phyloP scores from a whole-genome alignment of 2,797 vertebrate species.

The Poecilia velifera region DNA sequence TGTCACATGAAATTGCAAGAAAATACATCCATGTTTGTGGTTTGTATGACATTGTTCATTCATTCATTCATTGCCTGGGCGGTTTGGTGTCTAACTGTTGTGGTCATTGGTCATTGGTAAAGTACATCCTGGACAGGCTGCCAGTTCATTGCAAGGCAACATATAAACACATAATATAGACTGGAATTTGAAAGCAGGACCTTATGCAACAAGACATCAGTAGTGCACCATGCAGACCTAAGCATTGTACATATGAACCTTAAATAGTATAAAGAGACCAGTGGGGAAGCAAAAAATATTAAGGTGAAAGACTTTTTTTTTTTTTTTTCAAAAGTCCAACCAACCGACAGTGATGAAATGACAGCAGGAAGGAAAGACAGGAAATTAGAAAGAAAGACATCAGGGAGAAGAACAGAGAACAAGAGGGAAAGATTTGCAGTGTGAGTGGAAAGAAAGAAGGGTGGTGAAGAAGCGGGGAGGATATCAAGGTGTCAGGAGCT shows the following conservation, averaged over 20 bases:
- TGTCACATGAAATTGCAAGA: no score
- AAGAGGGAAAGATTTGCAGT: slow-evolving; percentile 22
- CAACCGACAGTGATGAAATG: slow-evolving; percentile 9
- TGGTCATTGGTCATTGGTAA: background rate
- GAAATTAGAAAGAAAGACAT: slow-evolving; percentile 41
- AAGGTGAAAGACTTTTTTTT: slow-evolving; percentile 4
- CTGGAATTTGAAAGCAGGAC: background rate
- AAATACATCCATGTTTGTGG: background rate
- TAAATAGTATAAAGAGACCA: slow-evolving; percentile 5
- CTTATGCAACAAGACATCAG: background rate
- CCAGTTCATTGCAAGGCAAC: background rate
- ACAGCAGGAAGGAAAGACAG: slow-evolving; percentile 28
- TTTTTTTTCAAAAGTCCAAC: slow-evolving; percentile 21
- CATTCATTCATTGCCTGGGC: background rate
- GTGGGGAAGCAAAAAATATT: slow-evolving; percentile 5
- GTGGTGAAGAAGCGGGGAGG: slow-evolving; percentile 20
- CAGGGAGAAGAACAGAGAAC: slow-evolving; percentile 17
- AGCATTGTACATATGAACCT: background rate
- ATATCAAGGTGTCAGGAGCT: slow-evolving; percentile 60
- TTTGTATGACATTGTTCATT: background rate
- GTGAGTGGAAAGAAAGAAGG: slow-evolving; percentile 24
- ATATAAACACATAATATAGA: background rate
- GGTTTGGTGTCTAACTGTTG: background rate
- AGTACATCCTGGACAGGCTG: no score
- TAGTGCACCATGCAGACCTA: background rate